Conservation (phyloP, 2,113 vertebrate genomes). For the Tetrax tetrax region DNA sequence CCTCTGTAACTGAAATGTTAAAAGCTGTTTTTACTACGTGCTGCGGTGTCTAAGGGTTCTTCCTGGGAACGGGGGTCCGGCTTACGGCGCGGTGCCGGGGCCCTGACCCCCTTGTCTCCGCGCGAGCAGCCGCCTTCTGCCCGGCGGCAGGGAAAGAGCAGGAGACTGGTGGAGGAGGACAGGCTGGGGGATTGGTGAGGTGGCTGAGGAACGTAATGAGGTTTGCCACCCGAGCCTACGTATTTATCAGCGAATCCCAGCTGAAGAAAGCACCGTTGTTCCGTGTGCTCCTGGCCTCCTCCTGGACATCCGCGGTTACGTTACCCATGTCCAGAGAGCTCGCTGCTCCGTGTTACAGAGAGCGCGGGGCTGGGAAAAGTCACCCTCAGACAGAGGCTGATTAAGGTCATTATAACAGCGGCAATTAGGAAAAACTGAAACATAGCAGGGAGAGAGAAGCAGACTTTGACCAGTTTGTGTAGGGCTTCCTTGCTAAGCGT, state of each 20-base stretch:
- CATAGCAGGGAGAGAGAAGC: not conserved
- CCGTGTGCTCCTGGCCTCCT: not conserved
- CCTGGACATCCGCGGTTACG: rapidly evolving
- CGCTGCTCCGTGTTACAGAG: rapidly evolving
- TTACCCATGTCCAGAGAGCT: not conserved
- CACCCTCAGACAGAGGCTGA: not conserved
- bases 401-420: not conserved
- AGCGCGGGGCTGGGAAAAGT: not conserved
- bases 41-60: not conserved
- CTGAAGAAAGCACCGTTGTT: not conserved
- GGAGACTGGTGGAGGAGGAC: not conserved
- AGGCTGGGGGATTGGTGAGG: not conserved
- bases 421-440: not conserved
- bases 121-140: not conserved
- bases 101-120: rapidly evolving
- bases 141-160: not conserved
- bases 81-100: not conserved
- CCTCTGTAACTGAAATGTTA: not conserved
- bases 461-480: not conserved
- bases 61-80: not conserved
- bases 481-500: not conserved
- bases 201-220: not conserved
- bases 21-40: not conserved
- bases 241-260: not conserved
- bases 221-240: not conserved